These are phyloP conservation scores for Nasonia oneida DNA, from an alignment of 2,888 invertebrate species.

Conservation along the genomic window DNA sequence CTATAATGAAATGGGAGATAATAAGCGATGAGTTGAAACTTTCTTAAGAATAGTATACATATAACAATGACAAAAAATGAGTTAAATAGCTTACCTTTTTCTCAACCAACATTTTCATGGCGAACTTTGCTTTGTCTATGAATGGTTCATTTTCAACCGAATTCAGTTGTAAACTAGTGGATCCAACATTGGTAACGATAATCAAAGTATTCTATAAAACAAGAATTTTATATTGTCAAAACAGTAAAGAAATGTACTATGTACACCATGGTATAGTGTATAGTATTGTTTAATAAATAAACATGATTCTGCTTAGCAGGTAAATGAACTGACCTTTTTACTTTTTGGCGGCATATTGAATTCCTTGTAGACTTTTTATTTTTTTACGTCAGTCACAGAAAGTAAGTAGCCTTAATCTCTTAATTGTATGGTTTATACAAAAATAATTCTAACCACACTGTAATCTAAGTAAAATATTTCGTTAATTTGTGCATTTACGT, in stretches of 20 bases:
- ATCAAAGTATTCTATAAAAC: conserved; percentile 65
- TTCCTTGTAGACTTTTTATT: not conserved
- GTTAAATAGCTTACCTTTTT: conserved; percentile 64
- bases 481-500: no score
- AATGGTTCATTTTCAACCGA: conserved; percentile 58
- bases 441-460: not conserved
- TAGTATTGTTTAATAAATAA: not conserved
- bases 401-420: no score
- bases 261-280: not conserved
- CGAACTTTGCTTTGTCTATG: conserved; percentile 67
- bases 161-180: conserved; percentile 41
- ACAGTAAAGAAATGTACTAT: not conserved
- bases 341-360: conserved; percentile 38
- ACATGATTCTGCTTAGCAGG: not conserved
- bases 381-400: no score
- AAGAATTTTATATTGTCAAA: not conserved
- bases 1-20: conserved; percentile 56
- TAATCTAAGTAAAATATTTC: no score
- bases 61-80: not conserved
- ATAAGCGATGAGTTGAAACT: not conserved
- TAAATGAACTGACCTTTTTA: conserved; percentile 35
- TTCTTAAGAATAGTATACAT: not conserved
- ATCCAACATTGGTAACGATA: conserved; percentile 67
- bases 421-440: not conserved
- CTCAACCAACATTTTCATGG: conserved; percentile 63